Evolutionary conservation across 2,113 vertebrate species (phyloP), one percentile per base, ranked within the genome.

Genomic region (Ramphastos sulfuratus): DNA sequence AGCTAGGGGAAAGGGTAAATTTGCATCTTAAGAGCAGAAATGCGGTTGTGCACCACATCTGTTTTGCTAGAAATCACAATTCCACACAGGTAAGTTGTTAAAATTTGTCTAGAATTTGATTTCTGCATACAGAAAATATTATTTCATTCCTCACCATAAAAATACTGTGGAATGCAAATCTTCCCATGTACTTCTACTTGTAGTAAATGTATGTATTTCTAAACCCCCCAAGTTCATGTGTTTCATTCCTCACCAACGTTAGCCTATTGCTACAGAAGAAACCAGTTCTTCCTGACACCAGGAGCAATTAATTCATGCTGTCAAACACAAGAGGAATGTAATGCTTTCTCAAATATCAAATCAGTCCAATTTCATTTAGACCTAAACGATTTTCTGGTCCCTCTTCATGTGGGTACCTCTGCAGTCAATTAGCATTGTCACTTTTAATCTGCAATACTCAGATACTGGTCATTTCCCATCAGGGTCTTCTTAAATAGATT

Each of bases 341-440:
- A 97, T 95, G 96, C 96, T 96, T 97, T 97, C 94, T 97, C 97
- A 97, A 98, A 98, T 98, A 98, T 98, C 98, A 98, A 98, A 98
- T 98, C 98, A 98, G 98, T 98, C 98, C 98, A 99, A 99, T 98
- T 99, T 99, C 98, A 98, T 98, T 98, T 98, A 97, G 97, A 98
- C 97, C 98, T 98, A 99, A 99, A 98, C 99, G 98, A 98, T 98
- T 98, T 98, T 98, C 98, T 97, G 97, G 97, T 98, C 98, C 97
- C 97, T 98, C 96, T 94, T 98, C 98, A 97, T 98, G 98, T 98
- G 98, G 97, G 97, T 98, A 98, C 98, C 98, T 98, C 97, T 94
- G 96, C 98, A 98, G 98, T 99, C 98, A 99, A 99, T 99, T 99
- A 99, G 98, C 98, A 97, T 98, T 97, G 99, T 98, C 99, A 97